Base-by-base conservation (phyloP, 2,888 invertebrate genomes). In the Drosophila birchii region DNA sequence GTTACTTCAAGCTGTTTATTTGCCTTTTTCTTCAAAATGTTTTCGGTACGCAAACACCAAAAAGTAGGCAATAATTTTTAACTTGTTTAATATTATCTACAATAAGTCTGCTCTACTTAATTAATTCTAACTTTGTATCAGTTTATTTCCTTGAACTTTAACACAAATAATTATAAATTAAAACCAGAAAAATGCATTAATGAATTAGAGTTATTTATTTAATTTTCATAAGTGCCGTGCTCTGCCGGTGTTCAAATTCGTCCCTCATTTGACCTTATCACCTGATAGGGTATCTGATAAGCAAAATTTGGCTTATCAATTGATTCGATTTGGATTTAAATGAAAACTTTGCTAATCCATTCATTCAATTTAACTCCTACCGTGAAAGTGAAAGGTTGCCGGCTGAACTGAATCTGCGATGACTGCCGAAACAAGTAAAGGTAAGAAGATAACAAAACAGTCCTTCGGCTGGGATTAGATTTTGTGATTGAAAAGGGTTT, bases 391-490 rank as follows among this genome's bases (percentile, higher is more conserved):
- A 51, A 23, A 14, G 51, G 62, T 53, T 29, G 38, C 29, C 6
- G 9, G 12, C n/a, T 12, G n/a, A 12, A 7, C 6, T n/a, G 8
- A 20, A 44, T 18, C n/a, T 0, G 23, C 1, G 16, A 68, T 68
- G 67, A 14, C 67, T 7, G 47, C 29, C 1, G 68, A 68, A 12
- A 36, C 36, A 1, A 68, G 51, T 32, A 68, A 68, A 56, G 67
- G 68, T 68, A 36, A 3, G 39, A 43, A 18, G 36, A 36, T 43
- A 29, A 23, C 5, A 3, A 3, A 9, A 5, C 6, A 29, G 11
- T 51, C 62, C 62, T 44, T 49, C n/a, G 26, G 26, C 20, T 18
- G 36, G 26, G 16, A 34, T 7, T 5, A 8, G 11, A 23, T 12
- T 34, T 4, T 8, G 29, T 7, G 47, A 44, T 49, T 66, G 16